Evolutionary conservation across 64 coral and sea anemone genomes (phyloP).

Genomic region (Stichodactyla mertensii): DNA sequence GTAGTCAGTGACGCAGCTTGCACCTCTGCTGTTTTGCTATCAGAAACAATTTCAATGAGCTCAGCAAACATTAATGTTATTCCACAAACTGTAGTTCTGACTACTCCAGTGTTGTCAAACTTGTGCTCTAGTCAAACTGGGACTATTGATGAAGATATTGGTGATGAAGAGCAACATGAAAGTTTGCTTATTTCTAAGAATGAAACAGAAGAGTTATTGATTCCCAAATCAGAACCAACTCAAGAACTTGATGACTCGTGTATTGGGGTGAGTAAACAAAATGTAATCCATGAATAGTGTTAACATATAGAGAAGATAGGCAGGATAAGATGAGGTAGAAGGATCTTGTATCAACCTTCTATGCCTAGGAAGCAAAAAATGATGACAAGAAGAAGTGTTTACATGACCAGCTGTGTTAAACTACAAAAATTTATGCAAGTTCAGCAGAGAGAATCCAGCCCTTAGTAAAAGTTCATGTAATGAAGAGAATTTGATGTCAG

Average conservation of each 20-base stretch:
- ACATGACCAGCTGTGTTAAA: too few relatives aligned
- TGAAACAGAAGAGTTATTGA: conserved; percentile 54
- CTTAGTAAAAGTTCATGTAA: too few relatives aligned
- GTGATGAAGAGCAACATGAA: conserved; percentile 36
- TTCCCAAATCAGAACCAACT: conserved; percentile 66
- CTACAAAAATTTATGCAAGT: too few relatives aligned
- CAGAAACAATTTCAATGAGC: conserved; percentile 62
- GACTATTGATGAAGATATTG: conserved; percentile 45
- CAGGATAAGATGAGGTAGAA: too few relatives aligned
- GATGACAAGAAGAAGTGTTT: too few relatives aligned
- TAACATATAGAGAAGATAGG: too few relatives aligned
- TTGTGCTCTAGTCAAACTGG: conserved; percentile 55
- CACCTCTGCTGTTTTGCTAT: conserved; percentile 47
- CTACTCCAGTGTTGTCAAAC: conserved; percentile 64
- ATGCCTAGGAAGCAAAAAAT: too few relatives aligned
- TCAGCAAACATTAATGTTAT: conserved; percentile 59
- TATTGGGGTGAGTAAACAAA: conserved; percentile 60
- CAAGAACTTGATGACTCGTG: conserved; percentile 52
- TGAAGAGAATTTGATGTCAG: too few relatives aligned
- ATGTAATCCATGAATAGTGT: too few relatives aligned
- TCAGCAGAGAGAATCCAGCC: too few relatives aligned
- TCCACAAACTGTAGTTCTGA: conserved; percentile 72
- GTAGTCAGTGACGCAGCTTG: background rate
- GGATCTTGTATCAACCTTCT: too few relatives aligned
- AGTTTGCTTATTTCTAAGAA: conserved; percentile 49